phyloP scores from a whole-genome alignment of 1,140 invertebrate genomes.

The Olivierus martensii region DNA sequence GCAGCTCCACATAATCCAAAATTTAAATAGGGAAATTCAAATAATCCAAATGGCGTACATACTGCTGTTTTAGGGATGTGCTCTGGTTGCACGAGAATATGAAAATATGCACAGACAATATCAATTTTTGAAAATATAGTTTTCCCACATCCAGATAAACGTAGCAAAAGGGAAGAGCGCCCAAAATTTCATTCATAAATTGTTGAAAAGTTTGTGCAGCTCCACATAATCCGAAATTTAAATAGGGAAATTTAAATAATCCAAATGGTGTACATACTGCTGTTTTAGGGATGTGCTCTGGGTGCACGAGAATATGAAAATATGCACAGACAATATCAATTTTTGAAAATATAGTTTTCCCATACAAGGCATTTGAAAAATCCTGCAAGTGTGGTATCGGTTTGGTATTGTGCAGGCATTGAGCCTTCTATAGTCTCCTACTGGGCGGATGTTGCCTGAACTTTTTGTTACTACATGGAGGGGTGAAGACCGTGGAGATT shows the following conservation, averaged over 20 bases:
- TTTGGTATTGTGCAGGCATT: constrained; percentile 24
- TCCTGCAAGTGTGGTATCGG: constrained; percentile 25
- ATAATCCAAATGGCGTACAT: background rate
- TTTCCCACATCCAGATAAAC: no score
- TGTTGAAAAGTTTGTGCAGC: no score
- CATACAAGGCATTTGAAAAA: background rate
- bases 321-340: no score
- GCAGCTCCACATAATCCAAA: background rate
- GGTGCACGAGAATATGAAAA: no score
- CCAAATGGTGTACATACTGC: no score
- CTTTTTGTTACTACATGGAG: constrained; percentile 19
- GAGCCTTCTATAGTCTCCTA: constrained; percentile 20
- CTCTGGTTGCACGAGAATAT: background rate
- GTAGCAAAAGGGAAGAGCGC: no score
- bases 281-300: no score
- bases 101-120: background rate
- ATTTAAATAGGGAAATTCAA: constrained; percentile 1
- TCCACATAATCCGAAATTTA: no score
- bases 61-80: background rate
- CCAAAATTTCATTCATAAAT: no score
- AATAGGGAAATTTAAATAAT: no score
- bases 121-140: constrained; percentile 1
- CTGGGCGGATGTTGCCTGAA: constrained; percentile 9
- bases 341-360: no score
- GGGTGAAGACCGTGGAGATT: constrained; percentile 30